phyloP scores from a whole-genome alignment of 2,113 vertebrate genomes.

The Paramisgurnus dabryanus region DNA sequence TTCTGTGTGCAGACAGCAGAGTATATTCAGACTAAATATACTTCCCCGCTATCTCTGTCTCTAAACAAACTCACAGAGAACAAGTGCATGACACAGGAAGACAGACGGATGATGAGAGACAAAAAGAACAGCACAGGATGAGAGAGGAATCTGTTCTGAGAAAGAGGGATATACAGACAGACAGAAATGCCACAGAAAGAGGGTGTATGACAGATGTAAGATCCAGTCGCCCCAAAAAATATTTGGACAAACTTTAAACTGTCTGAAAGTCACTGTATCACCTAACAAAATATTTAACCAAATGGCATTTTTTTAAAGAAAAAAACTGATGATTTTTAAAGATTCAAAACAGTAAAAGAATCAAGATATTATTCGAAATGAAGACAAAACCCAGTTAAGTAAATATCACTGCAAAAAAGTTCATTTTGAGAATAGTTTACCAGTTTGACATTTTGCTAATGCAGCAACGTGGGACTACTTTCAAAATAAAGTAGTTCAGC shows the following conservation, averaged over 20 bases:
- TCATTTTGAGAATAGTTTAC: no score
- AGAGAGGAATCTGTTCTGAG: constrained; percentile 6
- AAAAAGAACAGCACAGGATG: constrained; percentile 43
- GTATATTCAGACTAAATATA: constrained; percentile 52
- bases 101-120: constrained; percentile 11
- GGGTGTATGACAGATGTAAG: neutral
- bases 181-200: constrained; percentile 4
- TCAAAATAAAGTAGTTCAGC: no score
- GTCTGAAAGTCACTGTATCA: neutral
- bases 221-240: constrained; percentile 11
- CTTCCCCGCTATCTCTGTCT: constrained; percentile 55
- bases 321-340: no score
- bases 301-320: no score
- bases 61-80: constrained; percentile 48
- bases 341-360: no score
- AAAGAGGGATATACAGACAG: constrained; percentile 19
- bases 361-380: no score
- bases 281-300: no score
- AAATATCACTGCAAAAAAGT: no score
- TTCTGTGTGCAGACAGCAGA: constrained; percentile 34
- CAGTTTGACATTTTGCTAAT: no score
- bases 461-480: no score
- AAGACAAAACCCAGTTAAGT: no score
- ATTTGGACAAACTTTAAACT: neutral
- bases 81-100: constrained; percentile 14